Percentiles rank a stretch among this genome's conserved stretches.
Evolutionary conservation across 2,113 vertebrate genomes (phyloP).

Genomic region (Corythornis madagascariensis): DNA sequence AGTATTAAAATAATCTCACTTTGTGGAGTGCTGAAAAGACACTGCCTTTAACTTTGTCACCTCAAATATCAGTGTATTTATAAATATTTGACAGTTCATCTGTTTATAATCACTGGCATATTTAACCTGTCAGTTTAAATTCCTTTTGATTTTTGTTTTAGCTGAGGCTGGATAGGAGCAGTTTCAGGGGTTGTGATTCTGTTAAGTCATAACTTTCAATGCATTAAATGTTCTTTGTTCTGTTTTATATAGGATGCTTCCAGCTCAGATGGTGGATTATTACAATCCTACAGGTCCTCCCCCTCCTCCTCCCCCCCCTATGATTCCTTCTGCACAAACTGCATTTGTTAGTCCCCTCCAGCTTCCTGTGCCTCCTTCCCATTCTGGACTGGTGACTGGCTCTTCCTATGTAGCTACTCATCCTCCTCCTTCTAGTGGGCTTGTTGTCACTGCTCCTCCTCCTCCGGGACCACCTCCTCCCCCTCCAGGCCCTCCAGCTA

Average conservation of each 20-base stretch:
- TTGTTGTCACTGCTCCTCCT: slow-evolving; percentile 81
- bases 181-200: background rate
- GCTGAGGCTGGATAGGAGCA: background rate
- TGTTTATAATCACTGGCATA: background rate
- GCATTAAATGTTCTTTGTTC: slow-evolving; percentile 10
- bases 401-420: slow-evolving; percentile 74
- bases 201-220: background rate
- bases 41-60: background rate
- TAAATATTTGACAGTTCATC: background rate
- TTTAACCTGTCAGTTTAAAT: background rate
- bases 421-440: slow-evolving; percentile 79
- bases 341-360: slow-evolving; percentile 92
- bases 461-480: slow-evolving; percentile 89
- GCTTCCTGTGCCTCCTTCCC: slow-evolving; percentile 76
- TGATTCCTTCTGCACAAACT: slow-evolving; percentile 94
- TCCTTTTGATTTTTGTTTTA: background rate
- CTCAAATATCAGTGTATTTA: background rate
- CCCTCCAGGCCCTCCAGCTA: slow-evolving; percentile 82
- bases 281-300: slow-evolving; percentile 88
- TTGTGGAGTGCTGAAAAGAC: background rate
- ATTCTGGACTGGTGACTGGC: slow-evolving; percentile 69
- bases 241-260: slow-evolving; percentile 77
- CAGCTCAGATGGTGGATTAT: slow-evolving; percentile 86
- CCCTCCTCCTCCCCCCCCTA: slow-evolving; percentile 85
- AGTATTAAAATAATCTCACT: background rate